Conservation (phyloP, 1,140 invertebrate species). For the Zaprionus gabonicus region DNA sequence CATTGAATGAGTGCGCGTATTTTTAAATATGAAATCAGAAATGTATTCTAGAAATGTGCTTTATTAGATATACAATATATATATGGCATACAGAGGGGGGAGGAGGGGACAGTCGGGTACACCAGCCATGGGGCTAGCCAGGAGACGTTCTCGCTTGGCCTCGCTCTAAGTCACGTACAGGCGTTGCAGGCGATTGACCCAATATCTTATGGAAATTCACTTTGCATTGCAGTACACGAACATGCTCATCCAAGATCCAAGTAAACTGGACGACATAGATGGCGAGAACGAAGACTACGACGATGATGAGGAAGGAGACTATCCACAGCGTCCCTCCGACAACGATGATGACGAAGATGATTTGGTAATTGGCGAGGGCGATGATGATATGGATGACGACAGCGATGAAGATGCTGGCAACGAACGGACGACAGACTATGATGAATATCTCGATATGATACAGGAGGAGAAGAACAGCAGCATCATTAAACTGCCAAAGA, state of each 20-base stretch:
- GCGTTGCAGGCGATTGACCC: constrained; percentile 60
- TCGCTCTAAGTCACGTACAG: constrained; percentile 58
- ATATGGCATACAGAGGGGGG: background rate
- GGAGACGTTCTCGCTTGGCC: constrained; percentile 7
- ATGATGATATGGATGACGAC: constrained; percentile 9
- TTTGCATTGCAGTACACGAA: constrained; percentile 64
- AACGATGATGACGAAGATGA: constrained; percentile 28
- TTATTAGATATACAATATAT: constrained; percentile 13
- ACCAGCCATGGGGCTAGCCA: background rate
- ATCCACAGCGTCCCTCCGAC: background rate
- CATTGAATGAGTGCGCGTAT: constrained; percentile 53
- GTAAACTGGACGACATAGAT: constrained; percentile 52
- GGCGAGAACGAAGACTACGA: constrained; percentile 46
- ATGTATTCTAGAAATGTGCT: constrained; percentile 34
- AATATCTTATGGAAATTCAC: constrained; percentile 41
- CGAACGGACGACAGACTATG: constrained; percentile 25
- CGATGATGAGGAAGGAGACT: constrained; percentile 32
- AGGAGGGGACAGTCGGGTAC: background rate
- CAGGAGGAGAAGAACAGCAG: constrained; percentile 23
- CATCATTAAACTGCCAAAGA: constrained; percentile 14
- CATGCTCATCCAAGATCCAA: constrained; percentile 66
- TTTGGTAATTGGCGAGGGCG: constrained; percentile 9
- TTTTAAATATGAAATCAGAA: constrained; percentile 63
- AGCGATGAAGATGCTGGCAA: constrained; percentile 34
- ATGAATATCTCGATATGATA: constrained; percentile 52